Evolutionary conservation across 2,888 invertebrate genomes (phyloP).

Genomic region (Iphiclides podalirius): DNA sequence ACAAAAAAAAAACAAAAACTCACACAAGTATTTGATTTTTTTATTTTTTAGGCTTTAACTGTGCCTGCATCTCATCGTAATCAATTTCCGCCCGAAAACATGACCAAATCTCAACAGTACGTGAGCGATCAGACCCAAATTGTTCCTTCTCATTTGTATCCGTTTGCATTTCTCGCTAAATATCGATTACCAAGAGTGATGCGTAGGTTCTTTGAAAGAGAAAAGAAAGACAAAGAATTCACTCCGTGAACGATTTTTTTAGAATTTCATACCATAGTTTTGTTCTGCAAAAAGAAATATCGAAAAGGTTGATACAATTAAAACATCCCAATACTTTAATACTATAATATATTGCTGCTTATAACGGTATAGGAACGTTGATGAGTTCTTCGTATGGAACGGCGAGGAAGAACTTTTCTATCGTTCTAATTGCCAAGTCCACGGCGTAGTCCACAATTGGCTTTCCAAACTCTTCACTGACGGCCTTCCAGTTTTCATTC

Average conservation of each 20-base stretch:
- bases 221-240: neutral
- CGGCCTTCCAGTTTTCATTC: constrained; percentile 64
- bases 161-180: constrained; percentile 1
- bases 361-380: constrained; percentile 56
- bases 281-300: neutral
- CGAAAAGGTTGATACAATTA: neutral
- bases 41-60: too few relatives aligned
- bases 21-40: too few relatives aligned
- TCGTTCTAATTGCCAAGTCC: constrained; percentile 56
- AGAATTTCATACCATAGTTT: neutral
- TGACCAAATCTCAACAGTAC: neutral
- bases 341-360: neutral
- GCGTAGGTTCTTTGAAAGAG: neutral
- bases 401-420: constrained; percentile 60
- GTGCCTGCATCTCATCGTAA: too few relatives aligned
- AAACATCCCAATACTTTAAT: neutral
- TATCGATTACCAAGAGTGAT: neutral
- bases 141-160: constrained; percentile 4
- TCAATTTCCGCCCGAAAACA: constrained; percentile 1
- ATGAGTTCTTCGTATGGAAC: constrained; percentile 67
- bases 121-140: constrained; percentile 6
- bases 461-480: constrained; percentile 68
- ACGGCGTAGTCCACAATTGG: constrained; percentile 70
- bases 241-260: neutral
- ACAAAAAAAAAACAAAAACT: too few relatives aligned